Evolutionary conservation across 2,888 invertebrate genomes (phyloP), one percentile per base, ranked within the genome.

Genomic region (Chalcosyrphus nemorum): DNA sequence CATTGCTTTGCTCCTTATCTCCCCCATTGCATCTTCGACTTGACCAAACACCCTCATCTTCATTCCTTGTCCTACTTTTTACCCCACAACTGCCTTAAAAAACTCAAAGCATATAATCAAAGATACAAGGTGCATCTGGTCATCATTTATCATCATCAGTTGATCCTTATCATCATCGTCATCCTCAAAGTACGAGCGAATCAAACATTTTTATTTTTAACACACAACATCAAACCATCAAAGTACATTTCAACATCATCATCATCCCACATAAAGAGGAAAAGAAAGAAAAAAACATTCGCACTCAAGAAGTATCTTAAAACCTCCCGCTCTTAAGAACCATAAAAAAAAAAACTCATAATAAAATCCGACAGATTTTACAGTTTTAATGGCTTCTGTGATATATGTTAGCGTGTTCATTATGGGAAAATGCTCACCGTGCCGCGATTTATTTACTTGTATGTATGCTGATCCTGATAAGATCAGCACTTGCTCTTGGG

Each of bases 301-400:
- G 38, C 61, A 81, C 17, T 61, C 24, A 13, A 24, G n/a, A 61
- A 38, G 47, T 71, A 71, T 71, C 57, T 59, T 41, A 76, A 47
- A 61, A 17, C 61, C 78, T 38, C 72, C 78, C 78, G 59, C 78
- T 78, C 56, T 78, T 35, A 47, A n/a, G 17, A 21, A 13, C 2
- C 3, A 35, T 32, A 32, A 9, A 32, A 6, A 70, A 54, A 66
- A 38, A 15, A 45, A 54, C 52, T 65, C 71, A n/a, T 77, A 82
- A 65, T 68, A 68, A 70, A 75, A 78, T 84, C 84, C 84, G 74
- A 80, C 84, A 80, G 80, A 84, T 80, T 84, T 84, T 84, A 80
- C 84, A 84, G 84, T 84, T 84, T 84, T 84, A 84, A 84, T 84
- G 84, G 78, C 84, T 84, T 74, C 84, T 84, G 84, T 84, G 84